Conservation (phyloP, 2,888 invertebrate genomes). For the Eretmocerus hayati region DNA sequence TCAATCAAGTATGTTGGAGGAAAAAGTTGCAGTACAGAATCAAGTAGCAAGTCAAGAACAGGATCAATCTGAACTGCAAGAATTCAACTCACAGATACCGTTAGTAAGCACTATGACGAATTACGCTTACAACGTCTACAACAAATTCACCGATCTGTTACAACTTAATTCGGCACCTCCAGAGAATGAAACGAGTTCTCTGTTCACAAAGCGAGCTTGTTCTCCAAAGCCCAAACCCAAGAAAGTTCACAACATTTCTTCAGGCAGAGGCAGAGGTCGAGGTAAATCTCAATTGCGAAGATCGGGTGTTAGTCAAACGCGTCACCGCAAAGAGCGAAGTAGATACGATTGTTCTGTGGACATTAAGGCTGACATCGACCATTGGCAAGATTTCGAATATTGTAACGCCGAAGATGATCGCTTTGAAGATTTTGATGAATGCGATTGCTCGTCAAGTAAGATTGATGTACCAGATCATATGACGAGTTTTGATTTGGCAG, state of each 20-base stretch:
- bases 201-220: slow-evolving; percentile 14
- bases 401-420: slow-evolving; percentile 7
- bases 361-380: slow-evolving; percentile 23
- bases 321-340: slow-evolving; percentile 33
- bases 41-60: neutral
- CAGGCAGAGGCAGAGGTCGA: slow-evolving; percentile 29
- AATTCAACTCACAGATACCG: neutral
- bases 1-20: slow-evolving; percentile 12
- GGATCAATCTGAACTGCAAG: neutral
- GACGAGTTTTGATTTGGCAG: slow-evolving; percentile 21
- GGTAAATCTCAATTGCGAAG: slow-evolving; percentile 33
- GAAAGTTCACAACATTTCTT: slow-evolving; percentile 7
- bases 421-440: slow-evolving; percentile 16
- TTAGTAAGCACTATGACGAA: slow-evolving; percentile 3
- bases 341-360: slow-evolving; percentile 19
- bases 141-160: slow-evolving; percentile 6
- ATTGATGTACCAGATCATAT: neutral
- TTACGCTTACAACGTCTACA: slow-evolving; percentile 12
- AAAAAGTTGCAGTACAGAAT: neutral
- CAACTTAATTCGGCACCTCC: slow-evolving; percentile 1
- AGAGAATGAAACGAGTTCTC: slow-evolving; percentile 5
- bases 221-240: slow-evolving; percentile 23
- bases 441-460: neutral
- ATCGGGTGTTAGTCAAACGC: slow-evolving; percentile 36
- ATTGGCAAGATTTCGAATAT: slow-evolving; percentile 26